Evolutionary conservation across 2,888 invertebrate species (phyloP).

Genomic region (Ennomos quercinarius): DNA sequence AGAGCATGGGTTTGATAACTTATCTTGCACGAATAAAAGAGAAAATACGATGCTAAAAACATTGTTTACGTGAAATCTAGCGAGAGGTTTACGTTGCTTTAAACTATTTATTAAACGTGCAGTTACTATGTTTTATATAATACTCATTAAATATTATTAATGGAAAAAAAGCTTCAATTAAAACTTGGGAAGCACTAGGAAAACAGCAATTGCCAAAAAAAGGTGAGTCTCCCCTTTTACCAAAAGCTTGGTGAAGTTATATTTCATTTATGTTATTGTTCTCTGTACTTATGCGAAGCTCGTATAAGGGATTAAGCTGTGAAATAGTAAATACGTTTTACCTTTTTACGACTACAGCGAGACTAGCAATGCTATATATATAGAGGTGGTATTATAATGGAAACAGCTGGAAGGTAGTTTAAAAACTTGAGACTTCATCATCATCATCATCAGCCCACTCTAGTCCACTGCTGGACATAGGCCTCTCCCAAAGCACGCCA

Average conservation of each 20-base stretch:
- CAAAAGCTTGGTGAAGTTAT: slow-evolving; percentile 44
- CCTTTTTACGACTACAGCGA: slow-evolving; percentile 26
- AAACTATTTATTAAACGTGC: no score
- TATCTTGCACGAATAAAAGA: slow-evolving; percentile 13
- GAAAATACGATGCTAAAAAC: slow-evolving; percentile 2
- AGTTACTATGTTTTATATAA: no score
- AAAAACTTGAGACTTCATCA: slow-evolving; percentile 10
- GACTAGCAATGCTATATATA: slow-evolving; percentile 18
- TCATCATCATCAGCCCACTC: no score
- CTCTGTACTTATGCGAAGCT: no score
- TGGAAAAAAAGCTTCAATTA: no score
- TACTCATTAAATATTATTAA: no score
- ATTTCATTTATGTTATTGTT: slow-evolving; percentile 46
- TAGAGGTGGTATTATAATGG: slow-evolving; percentile 22
- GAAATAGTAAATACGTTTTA: slow-evolving; percentile 32
- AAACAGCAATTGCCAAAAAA: slow-evolving; percentile 42
- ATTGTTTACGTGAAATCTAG: neutral
- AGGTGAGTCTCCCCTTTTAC: slow-evolving; percentile 45
- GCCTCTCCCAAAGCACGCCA: no score
- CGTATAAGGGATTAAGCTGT: slow-evolving; percentile 28
- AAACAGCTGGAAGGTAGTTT: slow-evolving; percentile 16
- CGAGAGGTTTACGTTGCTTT: no score
- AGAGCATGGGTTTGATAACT: slow-evolving; percentile 17
- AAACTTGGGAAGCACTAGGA: neutral
- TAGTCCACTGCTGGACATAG: no score